These are phyloP conservation scores for Perognathus longimembris DNA, from an alignment of 2,113 vertebrate genomes.

Conservation along the genomic window DNA sequence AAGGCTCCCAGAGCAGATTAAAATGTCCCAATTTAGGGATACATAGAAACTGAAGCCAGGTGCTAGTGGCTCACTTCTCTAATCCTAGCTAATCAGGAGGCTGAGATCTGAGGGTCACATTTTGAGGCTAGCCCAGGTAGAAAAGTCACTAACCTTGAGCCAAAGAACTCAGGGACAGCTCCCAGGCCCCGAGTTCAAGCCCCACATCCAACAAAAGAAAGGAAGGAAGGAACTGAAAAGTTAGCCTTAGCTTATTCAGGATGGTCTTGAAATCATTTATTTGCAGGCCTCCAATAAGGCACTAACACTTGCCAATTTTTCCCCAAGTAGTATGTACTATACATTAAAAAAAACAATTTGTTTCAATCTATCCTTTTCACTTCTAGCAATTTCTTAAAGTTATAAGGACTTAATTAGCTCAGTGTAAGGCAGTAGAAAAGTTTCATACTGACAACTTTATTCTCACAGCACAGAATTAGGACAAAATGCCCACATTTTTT, in stretches of 20 bases:
- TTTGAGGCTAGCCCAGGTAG: no score
- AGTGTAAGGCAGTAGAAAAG: not conserved
- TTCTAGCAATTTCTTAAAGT: slow-evolving; percentile 9
- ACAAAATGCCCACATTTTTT: slow-evolving; percentile 24
- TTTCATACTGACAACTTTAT: slow-evolving; percentile 1
- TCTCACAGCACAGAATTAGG: slow-evolving; percentile 17
- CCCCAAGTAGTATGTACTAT: no score
- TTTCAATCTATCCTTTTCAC: slow-evolving; percentile 12
- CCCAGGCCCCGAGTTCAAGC: no score
- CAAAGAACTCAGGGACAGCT: no score
- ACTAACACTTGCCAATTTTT: not conserved
- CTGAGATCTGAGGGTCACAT: no score
- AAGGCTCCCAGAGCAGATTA: slow-evolving; percentile 38
- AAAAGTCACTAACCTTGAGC: no score
- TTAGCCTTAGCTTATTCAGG: slow-evolving; percentile 42
- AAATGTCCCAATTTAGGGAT: slow-evolving; percentile 25
- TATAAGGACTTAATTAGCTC: not conserved
- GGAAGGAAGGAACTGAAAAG: no score
- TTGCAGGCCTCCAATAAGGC: slow-evolving; percentile 44
- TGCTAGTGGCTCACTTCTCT: no score
- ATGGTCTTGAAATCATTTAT: slow-evolving; percentile 73
- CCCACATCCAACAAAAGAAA: no score
- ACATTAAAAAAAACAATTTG: no score
- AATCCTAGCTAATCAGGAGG: no score
- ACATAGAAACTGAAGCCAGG: not conserved